Conservation (phyloP, 64 coral and sea anemone species). For the Stichodactyla mertensii region DNA sequence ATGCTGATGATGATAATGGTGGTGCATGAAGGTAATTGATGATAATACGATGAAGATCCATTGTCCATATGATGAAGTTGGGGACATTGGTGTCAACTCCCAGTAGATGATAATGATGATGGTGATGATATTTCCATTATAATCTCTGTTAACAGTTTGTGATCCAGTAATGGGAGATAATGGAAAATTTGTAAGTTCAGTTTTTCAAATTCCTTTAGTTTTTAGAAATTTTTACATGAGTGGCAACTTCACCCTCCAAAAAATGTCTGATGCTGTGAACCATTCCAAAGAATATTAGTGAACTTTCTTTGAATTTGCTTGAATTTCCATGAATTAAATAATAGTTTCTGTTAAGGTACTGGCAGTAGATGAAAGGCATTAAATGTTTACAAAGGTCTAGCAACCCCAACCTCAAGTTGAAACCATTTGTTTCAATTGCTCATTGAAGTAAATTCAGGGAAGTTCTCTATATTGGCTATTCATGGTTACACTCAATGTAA, state of each 20-base stretch:
- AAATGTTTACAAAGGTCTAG: no score
- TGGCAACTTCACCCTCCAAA: background rate
- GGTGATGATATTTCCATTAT: background rate
- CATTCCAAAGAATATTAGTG: no score
- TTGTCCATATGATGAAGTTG: no score
- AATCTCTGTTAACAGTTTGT: slow-evolving; percentile 36
- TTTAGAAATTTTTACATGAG: background rate
- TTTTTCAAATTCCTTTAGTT: background rate
- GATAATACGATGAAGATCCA: no score
- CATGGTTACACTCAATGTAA: background rate
- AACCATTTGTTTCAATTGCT: no score
- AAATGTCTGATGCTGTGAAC: background rate
- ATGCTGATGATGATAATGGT: background rate
- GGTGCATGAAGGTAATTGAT: background rate
- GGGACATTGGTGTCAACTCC: background rate
- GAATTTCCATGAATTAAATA: no score
- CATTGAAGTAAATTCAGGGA: no score
- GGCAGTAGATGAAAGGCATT: no score
- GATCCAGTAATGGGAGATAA: slow-evolving; percentile 80
- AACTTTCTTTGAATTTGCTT: no score
- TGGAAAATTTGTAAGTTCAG: slow-evolving; percentile 66
- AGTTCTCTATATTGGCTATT: background rate
- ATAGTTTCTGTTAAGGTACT: no score
- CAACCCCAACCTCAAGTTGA: no score
- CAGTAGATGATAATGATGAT: background rate